These are phyloP conservation scores for Caenorhabditis elegans DNA, from an alignment of 1,140 invertebrate species.

Conservation along the genomic window DNA sequence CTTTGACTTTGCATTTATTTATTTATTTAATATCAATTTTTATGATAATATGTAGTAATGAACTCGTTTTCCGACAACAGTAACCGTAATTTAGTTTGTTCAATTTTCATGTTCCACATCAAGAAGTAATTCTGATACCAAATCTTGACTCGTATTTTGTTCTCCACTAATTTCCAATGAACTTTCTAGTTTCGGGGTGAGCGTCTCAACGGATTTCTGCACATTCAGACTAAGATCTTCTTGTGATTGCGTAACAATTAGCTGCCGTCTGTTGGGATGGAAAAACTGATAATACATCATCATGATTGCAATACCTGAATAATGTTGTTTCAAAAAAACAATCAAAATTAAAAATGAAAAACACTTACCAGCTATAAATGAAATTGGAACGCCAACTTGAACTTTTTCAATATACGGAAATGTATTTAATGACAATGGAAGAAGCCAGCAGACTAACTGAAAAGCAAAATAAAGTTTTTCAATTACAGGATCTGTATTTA, in stretches of 20 bases:
- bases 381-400: not conserved
- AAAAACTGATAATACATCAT: constrained; percentile 35
- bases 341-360: not conserved
- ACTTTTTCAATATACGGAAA: not conserved
- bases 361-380: not conserved
- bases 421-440: not conserved
- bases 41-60: too few species aligned
- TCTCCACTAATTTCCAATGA: too few species aligned
- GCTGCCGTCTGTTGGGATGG: constrained; percentile 25
- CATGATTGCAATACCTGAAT: constrained; percentile 24
- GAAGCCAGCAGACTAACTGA: not conserved
- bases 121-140: too few species aligned
- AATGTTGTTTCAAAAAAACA: not conserved
- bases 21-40: not conserved
- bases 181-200: too few species aligned
- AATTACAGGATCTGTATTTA: too few species aligned
- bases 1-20: not conserved
- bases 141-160: too few species aligned
- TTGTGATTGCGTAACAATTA: too few species aligned
- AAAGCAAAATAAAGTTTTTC: not conserved
- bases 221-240: not conserved
- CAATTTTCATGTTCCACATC: too few species aligned
- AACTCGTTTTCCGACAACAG: too few species aligned
- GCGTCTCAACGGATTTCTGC: not conserved
- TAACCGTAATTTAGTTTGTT: too few species aligned